phyloP scores from a whole-genome alignment of 2,888 invertebrate genomes.

The Limnephilus lunatus region DNA sequence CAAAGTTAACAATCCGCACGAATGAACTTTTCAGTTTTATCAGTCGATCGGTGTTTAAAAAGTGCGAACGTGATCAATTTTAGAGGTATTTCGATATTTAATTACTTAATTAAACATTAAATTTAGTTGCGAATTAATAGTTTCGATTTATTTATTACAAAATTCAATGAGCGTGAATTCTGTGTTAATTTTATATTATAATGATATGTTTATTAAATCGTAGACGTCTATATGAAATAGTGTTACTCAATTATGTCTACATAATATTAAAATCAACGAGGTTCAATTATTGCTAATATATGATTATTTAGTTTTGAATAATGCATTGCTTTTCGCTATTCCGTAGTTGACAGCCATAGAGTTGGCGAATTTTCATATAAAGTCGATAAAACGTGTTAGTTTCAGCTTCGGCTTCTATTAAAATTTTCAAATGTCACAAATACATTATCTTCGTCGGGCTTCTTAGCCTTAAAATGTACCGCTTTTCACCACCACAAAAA shows the following conservation, averaged over 20 bases:
- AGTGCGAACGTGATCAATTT: neutral
- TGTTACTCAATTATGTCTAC: neutral
- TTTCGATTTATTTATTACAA: neutral
- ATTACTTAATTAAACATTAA: too few species aligned
- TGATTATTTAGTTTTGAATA: neutral
- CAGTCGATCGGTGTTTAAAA: neutral
- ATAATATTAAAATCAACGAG: neutral
- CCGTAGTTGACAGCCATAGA: neutral
- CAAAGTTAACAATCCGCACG: too few species aligned
- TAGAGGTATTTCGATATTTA: neutral
- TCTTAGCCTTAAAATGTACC: neutral
- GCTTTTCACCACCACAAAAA: slow-evolving; percentile 20
- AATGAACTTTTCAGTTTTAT: too few species aligned
- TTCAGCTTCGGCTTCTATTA: neutral
- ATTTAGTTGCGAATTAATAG: neutral
- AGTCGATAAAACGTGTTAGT: neutral
- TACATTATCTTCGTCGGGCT: slow-evolving; percentile 14
- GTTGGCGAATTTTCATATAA: neutral
- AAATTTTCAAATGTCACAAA: slow-evolving; percentile 21
- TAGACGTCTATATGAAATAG: neutral
- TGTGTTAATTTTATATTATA: neutral
- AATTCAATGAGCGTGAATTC: neutral
- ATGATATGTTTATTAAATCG: neutral
- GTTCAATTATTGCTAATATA: neutral
- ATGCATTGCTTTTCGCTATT: neutral